Base-by-base conservation (phyloP, 2,888 invertebrate species). In the Nomada ferruginata region DNA sequence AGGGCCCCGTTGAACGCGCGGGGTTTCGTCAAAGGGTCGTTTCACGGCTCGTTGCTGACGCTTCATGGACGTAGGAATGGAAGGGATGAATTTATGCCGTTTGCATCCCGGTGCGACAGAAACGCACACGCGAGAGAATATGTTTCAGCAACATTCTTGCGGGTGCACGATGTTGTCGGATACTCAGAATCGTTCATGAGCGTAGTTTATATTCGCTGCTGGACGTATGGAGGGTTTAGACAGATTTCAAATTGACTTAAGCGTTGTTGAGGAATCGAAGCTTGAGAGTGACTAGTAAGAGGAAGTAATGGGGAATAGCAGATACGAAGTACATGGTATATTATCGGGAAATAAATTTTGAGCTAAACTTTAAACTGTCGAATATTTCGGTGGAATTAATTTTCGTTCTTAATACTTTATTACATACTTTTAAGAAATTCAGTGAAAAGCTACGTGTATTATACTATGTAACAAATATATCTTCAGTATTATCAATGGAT, bases 21-120 rank as follows among this genome's bases (percentile, higher is more conserved):
- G 72, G 68, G 81, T 80, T 80, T 80, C 80, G 80, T 80, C 81
- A 68, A 80, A 68, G 63, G 72, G 44, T 68, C 81, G 55, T 80
- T 80, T 80, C 80, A 80, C 80, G 80, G 80, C 81, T 80, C 72
- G 81, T 80, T 80, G 81, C 61, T 52, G 68, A 42, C 52, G n/a
- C 52, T 9, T 15, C 26, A n/a, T 44, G 81, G 26, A 44, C 29
- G 26, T 10, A 15, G 15, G 20, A 18, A 18, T 29, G 13, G 9
- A 7, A 11, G 5, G 53, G 71, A 29, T 47, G 71, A 71, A 79
- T 79, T 79, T 68, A 72, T 61, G 29, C 11, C 42, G 29, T 44
- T 15, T 50, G 20, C 50, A 11, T 66, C 53, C 9, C n/a, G 26
- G 47, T 3, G 71, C 42, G 47, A 57, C 63, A 53, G 69, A 59